Percentiles rank a stretch among this genome's conserved stretches.
Evolutionary conservation across 2,113 vertebrate species (phyloP).

Genomic region (Macrotis lagotis): DNA sequence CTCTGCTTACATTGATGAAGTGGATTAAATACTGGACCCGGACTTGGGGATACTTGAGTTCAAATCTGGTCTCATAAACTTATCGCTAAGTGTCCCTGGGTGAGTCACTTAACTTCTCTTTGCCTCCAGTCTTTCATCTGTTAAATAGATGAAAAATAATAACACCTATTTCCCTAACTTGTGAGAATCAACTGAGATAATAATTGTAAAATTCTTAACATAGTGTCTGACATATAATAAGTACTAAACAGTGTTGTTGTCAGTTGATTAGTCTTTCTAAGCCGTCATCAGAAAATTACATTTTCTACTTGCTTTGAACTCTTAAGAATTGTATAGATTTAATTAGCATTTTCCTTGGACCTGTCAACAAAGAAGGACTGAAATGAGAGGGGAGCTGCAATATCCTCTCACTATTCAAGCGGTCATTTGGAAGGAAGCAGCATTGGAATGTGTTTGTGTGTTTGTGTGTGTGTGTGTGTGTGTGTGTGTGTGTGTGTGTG

Average conservation of each 20-base stretch:
- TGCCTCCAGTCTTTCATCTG: neutral
- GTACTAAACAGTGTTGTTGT: neutral
- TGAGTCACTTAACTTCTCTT: neutral
- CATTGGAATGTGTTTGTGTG: neutral
- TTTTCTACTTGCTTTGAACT: slow-evolving; percentile 43
- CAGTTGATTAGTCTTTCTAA: slow-evolving; percentile 53
- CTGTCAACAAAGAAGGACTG: neutral
- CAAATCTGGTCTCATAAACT: neutral
- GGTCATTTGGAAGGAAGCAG: neutral
- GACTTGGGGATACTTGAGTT: neutral
- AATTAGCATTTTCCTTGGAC: slow-evolving; percentile 55
- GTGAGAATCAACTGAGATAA: neutral
- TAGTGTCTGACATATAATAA: neutral
- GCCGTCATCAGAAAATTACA: slow-evolving; percentile 39
- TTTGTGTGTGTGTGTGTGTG: too few species aligned
- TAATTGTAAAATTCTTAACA: neutral
- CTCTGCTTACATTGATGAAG: too few species aligned
- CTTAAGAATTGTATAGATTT: slow-evolving; percentile 65
- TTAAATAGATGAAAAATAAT: neutral
- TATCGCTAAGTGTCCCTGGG: neutral
- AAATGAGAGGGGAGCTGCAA: neutral
- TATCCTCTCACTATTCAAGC: slow-evolving; percentile 20
- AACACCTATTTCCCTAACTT: neutral
- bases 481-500: too few species aligned
- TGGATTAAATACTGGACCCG: neutral